Conservation (phyloP, 37 sponge, comb jelly and placozoan species). For the Sycon ciliatum region DNA sequence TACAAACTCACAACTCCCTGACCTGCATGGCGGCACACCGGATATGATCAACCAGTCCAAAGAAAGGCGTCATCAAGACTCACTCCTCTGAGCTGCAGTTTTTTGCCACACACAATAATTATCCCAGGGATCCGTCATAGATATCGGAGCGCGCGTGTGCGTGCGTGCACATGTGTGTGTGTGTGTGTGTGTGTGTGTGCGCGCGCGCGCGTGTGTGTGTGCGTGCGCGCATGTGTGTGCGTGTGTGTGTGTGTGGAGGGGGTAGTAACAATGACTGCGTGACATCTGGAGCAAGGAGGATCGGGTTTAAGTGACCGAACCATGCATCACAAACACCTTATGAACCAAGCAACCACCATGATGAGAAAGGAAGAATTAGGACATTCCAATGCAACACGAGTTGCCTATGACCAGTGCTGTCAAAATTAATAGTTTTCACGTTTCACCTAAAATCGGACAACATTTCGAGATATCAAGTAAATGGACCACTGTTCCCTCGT, state of each 20-base stretch:
- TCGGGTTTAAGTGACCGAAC: not conserved
- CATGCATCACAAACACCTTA: not conserved
- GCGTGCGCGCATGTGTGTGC: not conserved
- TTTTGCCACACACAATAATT: too few relatives aligned
- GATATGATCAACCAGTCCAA: not conserved
- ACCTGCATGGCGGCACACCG: not conserved
- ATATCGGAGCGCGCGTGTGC: not conserved
- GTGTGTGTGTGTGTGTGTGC: not conserved
- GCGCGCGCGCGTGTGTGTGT: not conserved
- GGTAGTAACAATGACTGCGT: too few relatives aligned
- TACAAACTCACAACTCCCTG: not conserved
- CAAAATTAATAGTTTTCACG: too few relatives aligned
- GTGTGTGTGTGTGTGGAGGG: not conserved
- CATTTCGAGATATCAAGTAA: too few relatives aligned
- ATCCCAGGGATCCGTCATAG: too few relatives aligned
- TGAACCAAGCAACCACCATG: not conserved
- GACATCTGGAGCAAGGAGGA: not conserved
- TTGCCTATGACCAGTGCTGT: not conserved
- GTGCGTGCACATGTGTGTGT: not conserved
- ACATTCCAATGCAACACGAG: not conserved
- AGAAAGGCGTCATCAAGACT: slow-evolving; percentile 11
- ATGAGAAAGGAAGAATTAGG: not conserved
- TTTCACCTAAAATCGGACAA: too few relatives aligned
- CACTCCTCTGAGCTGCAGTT: slow-evolving; percentile 17
- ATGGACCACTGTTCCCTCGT: too few relatives aligned